Conservation (phyloP, 2,113 vertebrate species). For the Phoxinus phoxinus region DNA sequence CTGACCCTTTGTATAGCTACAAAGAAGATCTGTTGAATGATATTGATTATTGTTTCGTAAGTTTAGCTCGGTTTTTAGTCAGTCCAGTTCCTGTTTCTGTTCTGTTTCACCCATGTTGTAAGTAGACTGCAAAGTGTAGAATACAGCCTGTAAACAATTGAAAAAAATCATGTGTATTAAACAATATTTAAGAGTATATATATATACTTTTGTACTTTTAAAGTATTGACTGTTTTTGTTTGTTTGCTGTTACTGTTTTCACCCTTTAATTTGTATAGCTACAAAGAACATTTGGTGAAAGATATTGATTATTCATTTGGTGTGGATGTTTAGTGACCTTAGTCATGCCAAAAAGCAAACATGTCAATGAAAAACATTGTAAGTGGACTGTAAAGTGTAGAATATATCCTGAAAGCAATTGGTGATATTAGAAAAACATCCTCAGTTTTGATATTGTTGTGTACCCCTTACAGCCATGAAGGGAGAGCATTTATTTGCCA, state of each 20-base stretch:
- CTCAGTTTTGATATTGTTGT: conserved; percentile 2
- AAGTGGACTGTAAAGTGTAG: background rate
- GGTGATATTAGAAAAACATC: background rate
- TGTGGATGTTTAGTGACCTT: background rate
- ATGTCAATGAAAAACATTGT: background rate
- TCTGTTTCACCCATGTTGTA: too few relatives aligned
- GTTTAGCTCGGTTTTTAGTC: background rate
- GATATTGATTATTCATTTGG: too few relatives aligned
- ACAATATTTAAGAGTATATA: too few relatives aligned
- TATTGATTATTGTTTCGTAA: background rate
- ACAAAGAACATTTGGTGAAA: too few relatives aligned
- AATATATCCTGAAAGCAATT: background rate
- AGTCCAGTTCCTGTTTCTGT: background rate
- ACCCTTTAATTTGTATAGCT: too few relatives aligned
- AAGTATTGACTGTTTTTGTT: too few relatives aligned
- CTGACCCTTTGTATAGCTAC: background rate
- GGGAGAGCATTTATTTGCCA: conserved; percentile 81
- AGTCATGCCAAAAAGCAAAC: background rate
- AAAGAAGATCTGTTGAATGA: background rate
- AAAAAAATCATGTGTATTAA: too few relatives aligned
- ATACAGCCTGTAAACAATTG: too few relatives aligned
- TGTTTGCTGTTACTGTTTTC: too few relatives aligned
- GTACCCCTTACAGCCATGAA: conserved; percentile 78
- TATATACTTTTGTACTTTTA: too few relatives aligned
- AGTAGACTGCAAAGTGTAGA: too few relatives aligned